Conservation (phyloP, 2,797 vertebrate genomes). For the Chelon labrosus region DNA sequence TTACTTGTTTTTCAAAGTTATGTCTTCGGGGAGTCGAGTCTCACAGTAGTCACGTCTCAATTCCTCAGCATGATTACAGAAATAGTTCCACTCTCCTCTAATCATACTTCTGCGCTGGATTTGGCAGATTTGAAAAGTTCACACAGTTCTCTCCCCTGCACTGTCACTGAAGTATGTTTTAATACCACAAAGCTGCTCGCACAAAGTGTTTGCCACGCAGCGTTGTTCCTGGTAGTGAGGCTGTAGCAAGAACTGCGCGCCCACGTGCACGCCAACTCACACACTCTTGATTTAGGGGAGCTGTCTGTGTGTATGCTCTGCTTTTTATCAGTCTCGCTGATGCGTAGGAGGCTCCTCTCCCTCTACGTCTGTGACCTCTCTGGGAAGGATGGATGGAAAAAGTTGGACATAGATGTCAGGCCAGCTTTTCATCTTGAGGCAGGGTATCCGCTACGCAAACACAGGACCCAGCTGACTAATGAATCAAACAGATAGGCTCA, state of each 20-base stretch:
- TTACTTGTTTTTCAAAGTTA: conserved; percentile 6
- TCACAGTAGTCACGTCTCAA: conserved; percentile 1
- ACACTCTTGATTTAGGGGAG: conserved; percentile 66
- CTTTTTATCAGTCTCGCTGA: conserved; percentile 76
- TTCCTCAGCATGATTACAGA: conserved; percentile 13
- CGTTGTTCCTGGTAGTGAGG: conserved; percentile 35
- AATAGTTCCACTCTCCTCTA: conserved; percentile 26
- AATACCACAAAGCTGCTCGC: conserved; percentile 40
- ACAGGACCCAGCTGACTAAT: conserved; percentile 70
- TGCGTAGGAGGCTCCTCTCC: conserved; percentile 73
- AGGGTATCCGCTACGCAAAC: conserved; percentile 77
- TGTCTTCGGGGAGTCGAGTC: neutral
- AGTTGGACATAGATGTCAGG: conserved; percentile 74
- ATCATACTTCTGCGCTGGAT: conserved; percentile 5
- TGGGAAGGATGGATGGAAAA: conserved; percentile 76
- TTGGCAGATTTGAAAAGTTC: conserved; percentile 37
- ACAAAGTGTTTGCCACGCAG: conserved; percentile 39
- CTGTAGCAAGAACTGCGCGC: conserved; percentile 38
- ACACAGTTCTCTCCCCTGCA: conserved; percentile 29
- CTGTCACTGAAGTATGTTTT: conserved; percentile 55
- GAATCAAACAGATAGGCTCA: conserved; percentile 67
- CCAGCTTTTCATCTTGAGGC: conserved; percentile 74
- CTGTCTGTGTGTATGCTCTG: conserved; percentile 73
- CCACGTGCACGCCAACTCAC: conserved; percentile 31
- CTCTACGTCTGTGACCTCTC: conserved; percentile 56